Evolutionary conservation across 2,113 vertebrate species (phyloP).

Genomic region (Lepisosteus osseus): DNA sequence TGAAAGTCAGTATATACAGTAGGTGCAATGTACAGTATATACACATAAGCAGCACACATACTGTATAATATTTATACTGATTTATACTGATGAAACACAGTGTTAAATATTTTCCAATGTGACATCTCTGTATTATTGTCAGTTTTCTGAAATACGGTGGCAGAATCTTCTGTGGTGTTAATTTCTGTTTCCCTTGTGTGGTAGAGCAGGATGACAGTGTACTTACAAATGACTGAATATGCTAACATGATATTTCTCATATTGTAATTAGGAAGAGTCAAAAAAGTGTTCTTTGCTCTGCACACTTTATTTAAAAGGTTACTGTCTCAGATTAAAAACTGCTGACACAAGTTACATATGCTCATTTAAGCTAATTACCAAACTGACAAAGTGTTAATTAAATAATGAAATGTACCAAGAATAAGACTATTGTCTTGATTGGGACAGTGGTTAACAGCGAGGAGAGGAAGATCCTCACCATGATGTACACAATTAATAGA

Average conservation of each 20-base stretch:
- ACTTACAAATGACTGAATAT: constrained; percentile 22
- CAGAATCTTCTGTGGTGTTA: neutral
- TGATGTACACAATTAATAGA: constrained; percentile 62
- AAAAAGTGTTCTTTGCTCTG: constrained; percentile 22
- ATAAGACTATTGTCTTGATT: constrained; percentile 66
- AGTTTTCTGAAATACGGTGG: neutral
- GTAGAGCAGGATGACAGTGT: constrained; percentile 14
- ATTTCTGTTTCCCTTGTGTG: constrained; percentile 1
- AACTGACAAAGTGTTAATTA: constrained; percentile 70
- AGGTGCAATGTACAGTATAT: no score
- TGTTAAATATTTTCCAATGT: constrained; percentile 2
- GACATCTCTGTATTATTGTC: constrained; percentile 1
- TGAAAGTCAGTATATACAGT: no score
- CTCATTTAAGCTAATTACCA: constrained; percentile 71
- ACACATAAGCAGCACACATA: no score
- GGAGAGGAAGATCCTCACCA: constrained; percentile 47
- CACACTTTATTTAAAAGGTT: constrained; percentile 27
- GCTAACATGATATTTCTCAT: constrained; percentile 27
- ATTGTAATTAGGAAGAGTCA: constrained; percentile 23
- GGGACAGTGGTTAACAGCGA: constrained; percentile 63
- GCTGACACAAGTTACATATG: constrained; percentile 56
- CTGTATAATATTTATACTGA: no score
- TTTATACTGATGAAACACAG: neutral
- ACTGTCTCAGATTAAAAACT: constrained; percentile 30
- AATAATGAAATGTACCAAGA: constrained; percentile 69